Base-by-base conservation (phyloP, 2,113 vertebrate genomes). In the Dipodomys ordii region DNA sequence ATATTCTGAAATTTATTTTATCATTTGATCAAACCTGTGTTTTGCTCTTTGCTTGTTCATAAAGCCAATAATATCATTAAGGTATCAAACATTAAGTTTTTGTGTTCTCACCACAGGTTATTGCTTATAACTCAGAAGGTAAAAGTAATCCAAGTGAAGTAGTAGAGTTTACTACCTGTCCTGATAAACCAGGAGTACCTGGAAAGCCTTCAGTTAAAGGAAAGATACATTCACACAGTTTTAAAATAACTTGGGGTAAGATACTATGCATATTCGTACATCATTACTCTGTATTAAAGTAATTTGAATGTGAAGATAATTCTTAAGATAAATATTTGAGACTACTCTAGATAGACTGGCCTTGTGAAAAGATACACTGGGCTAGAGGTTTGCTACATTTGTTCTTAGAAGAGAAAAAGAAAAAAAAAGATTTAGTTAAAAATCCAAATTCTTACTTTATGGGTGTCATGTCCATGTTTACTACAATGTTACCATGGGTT, bases 111-210 rank as follows among this genome's bases (percentile, higher is more conserved):
- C 97, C 97, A 39, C 96, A 99, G 99, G 99, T 99, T 97, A 98
- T 98, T 94, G 99, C 99, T 65, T 99, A 99, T 96, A 99, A 99
- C 97, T 98, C 99, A 1, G 99, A 99, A 98, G 99, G 99, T 64
- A 99, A 99, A 97, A 99, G 99, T 97, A 99, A 99, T 97, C 99
- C 99, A 23, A 99, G 99, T 97, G 99, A 99, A 94, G 98, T 99
- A 83, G 98, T 98, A 16, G 99, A 99, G 96, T 99, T 99, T 88
- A 97, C 98, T 95, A 99, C 99, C 8, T 98, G 98, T 93, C 99
- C 99, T 84, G 99, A 99, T 97, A 98, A 98, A 95, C 99, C 99
- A 65, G 97, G 99, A 96, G 97, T 97, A 93, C 99, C 99, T 96
- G 97, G 98, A 97, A 99, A 98, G 96, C 99, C 99, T 35, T 95